Evolutionary conservation across 1,140 invertebrate species (phyloP), one percentile per base, ranked within the genome.

Genomic region (Hyposmocoma kahamanoa): DNA sequence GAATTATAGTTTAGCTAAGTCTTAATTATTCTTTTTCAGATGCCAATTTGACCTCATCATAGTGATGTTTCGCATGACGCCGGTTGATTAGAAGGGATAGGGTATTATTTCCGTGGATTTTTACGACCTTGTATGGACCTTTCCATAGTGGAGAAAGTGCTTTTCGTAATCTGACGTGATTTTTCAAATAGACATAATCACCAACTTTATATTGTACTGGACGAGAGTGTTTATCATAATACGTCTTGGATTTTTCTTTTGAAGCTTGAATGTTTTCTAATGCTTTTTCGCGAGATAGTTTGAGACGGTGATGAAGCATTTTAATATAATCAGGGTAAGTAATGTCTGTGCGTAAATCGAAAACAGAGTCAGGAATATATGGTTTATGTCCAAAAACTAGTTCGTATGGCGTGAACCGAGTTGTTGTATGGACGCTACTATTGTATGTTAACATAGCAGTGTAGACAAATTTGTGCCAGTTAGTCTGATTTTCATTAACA

Each of bases 381-480:
- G 24, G 24, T 28, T 28, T 28, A 28, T 28, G 24, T 6, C 24
- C 24, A 28, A 28, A 28, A 28, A 28, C 6, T 28, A 28, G 11
- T 28, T 28, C 24, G 11, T 28, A 28, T 6, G 24, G 24, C 6
- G 24, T 6, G 11, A 6, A 28, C 6, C 11, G 5, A 11, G 24
- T 28, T 28, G 24, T 28, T 6, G 24, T 6, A 11, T 28, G 24
- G 11, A 28, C 11, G 11, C 6, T 11, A 6, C 6, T 28, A 11
- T 28, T 28, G 11, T 28, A 28, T 28, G 24, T 11, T 11, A 28
- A 28, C 42, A 52, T 42, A n/a, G 50, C 50, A 2, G 50, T 52
- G n/a, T 52, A 52, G 2, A 52, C 38, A 24, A 10, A 52, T 5
- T 6, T 18, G 17, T 11, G 43, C 50, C 43, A 47, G 10, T 52